phyloP scores from a whole-genome alignment of 2,888 invertebrate species.

The Chrysina gloriosa region DNA sequence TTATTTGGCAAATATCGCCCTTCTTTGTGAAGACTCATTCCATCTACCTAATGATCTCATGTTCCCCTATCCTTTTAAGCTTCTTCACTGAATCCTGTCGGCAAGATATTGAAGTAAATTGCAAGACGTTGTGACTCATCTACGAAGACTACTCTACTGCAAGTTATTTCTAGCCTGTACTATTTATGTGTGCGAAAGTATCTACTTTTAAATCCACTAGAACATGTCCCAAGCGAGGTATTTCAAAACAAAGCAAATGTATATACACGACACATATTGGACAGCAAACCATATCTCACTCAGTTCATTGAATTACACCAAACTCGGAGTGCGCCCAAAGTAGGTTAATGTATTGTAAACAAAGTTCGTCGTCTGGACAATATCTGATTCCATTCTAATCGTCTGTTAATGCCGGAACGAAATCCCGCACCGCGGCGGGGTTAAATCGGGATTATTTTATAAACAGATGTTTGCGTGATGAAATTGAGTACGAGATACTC shows the following conservation, averaged over 20 bases:
- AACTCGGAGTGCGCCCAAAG: slow-evolving; percentile 35
- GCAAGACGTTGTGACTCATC: no score
- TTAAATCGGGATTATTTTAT: slow-evolving; percentile 25
- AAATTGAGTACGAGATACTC: slow-evolving; percentile 16
- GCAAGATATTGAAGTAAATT: no score
- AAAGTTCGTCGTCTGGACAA: slow-evolving; percentile 37
- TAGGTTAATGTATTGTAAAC: slow-evolving; percentile 37
- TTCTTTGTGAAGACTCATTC: no score
- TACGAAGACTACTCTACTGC: no score
- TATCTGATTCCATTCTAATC: slow-evolving; percentile 39
- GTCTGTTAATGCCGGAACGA: slow-evolving; percentile 33
- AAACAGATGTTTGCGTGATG: slow-evolving; percentile 35
- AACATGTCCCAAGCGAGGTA: slow-evolving; percentile 9
- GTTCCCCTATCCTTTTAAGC: no score
- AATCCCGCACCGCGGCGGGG: slow-evolving; percentile 3
- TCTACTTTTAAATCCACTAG: slow-evolving; percentile 20
- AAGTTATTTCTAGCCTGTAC: not conserved
- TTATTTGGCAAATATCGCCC: no score
- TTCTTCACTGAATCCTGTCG: no score
- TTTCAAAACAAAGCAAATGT: slow-evolving; percentile 17
- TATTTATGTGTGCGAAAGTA: slow-evolving; percentile 4
- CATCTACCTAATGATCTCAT: no score
- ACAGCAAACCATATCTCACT: slow-evolving; percentile 14
- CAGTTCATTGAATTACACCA: slow-evolving; percentile 32
- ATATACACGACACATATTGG: slow-evolving; percentile 2